Conservation (phyloP, 2,888 invertebrate species). For the Caenorhabditis virilis region DNA sequence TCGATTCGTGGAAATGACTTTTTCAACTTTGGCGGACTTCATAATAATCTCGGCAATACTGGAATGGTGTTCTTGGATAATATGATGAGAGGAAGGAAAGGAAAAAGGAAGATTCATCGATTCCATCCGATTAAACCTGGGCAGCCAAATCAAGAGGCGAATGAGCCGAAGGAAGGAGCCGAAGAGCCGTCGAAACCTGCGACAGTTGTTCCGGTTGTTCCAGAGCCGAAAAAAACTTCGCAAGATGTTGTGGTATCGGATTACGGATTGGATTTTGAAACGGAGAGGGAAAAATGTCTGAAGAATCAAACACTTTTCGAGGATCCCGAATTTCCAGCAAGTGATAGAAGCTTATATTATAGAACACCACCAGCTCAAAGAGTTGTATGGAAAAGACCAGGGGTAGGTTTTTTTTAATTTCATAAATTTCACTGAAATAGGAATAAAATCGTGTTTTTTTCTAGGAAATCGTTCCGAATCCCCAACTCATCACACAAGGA, state of each 20-base stretch:
- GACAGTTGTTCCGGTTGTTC: neutral
- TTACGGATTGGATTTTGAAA: conserved; percentile 70
- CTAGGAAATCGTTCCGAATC: conserved; percentile 80
- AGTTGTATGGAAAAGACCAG: conserved; percentile 89
- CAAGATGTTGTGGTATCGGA: conserved; percentile 6
- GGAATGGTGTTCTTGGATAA: conserved; percentile 65
- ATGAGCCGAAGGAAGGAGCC: neutral
- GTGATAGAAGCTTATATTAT: conserved; percentile 82
- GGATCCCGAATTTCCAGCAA: conserved; percentile 86
- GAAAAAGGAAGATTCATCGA: conserved; percentile 43
- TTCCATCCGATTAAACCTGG: conserved; percentile 13
- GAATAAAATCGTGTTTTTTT: conserved; percentile 8
- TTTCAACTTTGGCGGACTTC: conserved; percentile 60
- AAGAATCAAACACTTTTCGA: conserved; percentile 73
- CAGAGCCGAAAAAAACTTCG: neutral
- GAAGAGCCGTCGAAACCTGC: neutral
- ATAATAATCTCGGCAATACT: conserved; percentile 61
- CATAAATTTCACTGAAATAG: neutral
- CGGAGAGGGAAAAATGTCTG: conserved; percentile 75
- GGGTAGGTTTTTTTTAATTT: conserved; percentile 60
- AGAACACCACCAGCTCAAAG: conserved; percentile 82
- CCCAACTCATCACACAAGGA: conserved; percentile 89
- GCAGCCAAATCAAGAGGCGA: neutral
- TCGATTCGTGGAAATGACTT: conserved; percentile 62
- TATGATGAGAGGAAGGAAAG: conserved; percentile 60